phyloP scores from a whole-genome alignment of 2,797 vertebrate genomes.

The Salarias fasciatus region DNA sequence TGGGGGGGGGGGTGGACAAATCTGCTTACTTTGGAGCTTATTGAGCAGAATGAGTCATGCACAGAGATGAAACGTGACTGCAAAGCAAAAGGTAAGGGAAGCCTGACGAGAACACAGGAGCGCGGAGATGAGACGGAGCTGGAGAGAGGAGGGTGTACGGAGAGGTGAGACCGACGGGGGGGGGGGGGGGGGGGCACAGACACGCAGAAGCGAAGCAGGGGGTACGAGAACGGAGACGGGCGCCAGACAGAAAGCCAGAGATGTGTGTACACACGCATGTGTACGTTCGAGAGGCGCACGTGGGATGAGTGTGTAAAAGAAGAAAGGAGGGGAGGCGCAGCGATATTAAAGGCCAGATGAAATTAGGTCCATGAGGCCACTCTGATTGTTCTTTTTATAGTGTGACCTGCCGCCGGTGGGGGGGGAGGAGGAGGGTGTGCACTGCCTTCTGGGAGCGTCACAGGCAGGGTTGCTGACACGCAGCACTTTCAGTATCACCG shows the following conservation, averaged over 20 bases:
- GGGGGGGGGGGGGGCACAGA: conserved; percentile 34
- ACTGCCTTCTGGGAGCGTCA: conserved; percentile 77
- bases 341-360: conserved; percentile 79
- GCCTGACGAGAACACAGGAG: conserved; percentile 60
- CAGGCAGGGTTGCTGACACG: conserved; percentile 74
- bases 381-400: conserved; percentile 82
- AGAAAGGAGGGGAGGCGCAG: conserved; percentile 29
- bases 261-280: conserved; percentile 8
- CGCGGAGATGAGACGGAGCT: conserved; percentile 45
- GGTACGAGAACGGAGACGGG: not conserved
- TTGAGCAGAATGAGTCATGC: conserved; percentile 88
- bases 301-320: conserved; percentile 26
- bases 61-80: conserved; percentile 84
- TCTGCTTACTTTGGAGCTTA: conserved; percentile 90
- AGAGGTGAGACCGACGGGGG: conserved; percentile 61
- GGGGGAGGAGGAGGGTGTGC: too few species aligned
- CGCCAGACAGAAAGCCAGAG: conserved; percentile 39
- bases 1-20: conserved; percentile 79
- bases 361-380: conserved; percentile 81
- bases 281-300: not conserved
- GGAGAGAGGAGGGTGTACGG: conserved; percentile 46
- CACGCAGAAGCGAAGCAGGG: conserved; percentile 21
- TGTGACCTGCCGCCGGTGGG: conserved; percentile 74
- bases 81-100: conserved; percentile 83
- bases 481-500: conserved; percentile 79